These are phyloP conservation scores for Dolichallabes microphthalmus DNA, from an alignment of 2,113 vertebrate species.

Conservation along the genomic window DNA sequence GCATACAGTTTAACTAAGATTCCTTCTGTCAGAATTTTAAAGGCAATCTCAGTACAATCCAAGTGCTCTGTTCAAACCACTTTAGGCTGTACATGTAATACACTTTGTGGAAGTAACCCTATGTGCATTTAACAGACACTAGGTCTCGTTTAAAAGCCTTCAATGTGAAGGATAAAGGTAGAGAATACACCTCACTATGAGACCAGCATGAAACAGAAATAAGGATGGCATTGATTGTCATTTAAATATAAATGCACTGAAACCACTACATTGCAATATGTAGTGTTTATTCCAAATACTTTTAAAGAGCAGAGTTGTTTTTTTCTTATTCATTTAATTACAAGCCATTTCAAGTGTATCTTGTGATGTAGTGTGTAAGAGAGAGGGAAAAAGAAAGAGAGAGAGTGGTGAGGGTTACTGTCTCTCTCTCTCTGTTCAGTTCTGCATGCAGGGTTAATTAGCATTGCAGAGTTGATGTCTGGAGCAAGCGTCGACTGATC, in stretches of 20 bases:
- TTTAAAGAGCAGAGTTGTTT: neutral
- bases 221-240: neutral
- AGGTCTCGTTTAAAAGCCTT: constrained; percentile 9
- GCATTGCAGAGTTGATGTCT: constrained; percentile 57
- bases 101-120: constrained; percentile 8
- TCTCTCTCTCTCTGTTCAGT: constrained; percentile 41
- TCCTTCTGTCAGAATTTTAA: constrained; percentile 14
- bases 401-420: constrained; percentile 35
- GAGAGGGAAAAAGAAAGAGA: neutral
- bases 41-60: neutral
- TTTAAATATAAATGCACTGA: neutral
- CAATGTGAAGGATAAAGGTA: constrained; percentile 8
- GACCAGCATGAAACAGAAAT: neutral
- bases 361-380: neutral
- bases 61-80: constrained; percentile 20
- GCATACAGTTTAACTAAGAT: neutral
- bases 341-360: constrained; percentile 27
- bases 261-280: neutral
- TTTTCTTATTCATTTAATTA: constrained; percentile 15
- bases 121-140: constrained; percentile 16
- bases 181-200: neutral
- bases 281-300: neutral
- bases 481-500: constrained; percentile 50
- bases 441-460: constrained; percentile 57
- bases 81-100: constrained; percentile 24